Conservation (phyloP, 2,113 vertebrate species). For the Phyllopteryx taeniolatus region DNA sequence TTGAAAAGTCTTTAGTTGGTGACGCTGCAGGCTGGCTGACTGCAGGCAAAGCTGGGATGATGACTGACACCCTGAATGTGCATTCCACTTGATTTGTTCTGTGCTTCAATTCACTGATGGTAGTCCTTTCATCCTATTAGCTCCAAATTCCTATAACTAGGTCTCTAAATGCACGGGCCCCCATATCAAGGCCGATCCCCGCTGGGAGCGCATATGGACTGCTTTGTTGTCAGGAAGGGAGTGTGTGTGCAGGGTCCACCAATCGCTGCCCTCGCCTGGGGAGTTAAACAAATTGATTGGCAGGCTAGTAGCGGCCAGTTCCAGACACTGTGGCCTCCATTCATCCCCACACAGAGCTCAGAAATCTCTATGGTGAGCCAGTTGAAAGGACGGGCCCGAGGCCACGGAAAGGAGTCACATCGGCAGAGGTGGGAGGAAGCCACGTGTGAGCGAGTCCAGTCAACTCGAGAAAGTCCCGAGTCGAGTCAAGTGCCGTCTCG, state of each 20-base stretch:
- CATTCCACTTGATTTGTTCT: constrained; percentile 66
- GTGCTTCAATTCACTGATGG: constrained; percentile 62
- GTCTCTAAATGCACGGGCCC: constrained; percentile 61
- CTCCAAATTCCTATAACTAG: constrained; percentile 71
- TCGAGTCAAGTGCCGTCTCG: background rate
- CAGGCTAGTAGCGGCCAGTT: constrained; percentile 63
- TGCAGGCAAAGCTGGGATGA: constrained; percentile 17
- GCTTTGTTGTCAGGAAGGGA: constrained; percentile 68
- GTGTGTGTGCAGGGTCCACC: constrained; percentile 68
- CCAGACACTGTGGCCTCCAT: constrained; percentile 56
- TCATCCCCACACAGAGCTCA: constrained; percentile 38
- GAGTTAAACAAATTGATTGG: constrained; percentile 81
- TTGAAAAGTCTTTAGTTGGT: constrained; percentile 1
- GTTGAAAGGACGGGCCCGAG: constrained; percentile 31
- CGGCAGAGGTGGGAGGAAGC: background rate
- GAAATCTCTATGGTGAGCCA: constrained; percentile 24
- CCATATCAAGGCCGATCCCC: constrained; percentile 58
- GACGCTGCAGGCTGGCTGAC: background rate
- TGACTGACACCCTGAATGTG: constrained; percentile 58
- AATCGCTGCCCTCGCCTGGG: constrained; percentile 68
- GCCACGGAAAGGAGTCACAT: constrained; percentile 5
- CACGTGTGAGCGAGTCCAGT: background rate
- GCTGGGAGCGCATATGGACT: constrained; percentile 75
- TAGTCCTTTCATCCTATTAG: constrained; percentile 68
- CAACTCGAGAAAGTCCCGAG: background rate